Percentiles rank a stretch among this genome's conserved stretches.
Conservation (phyloP, 2,113 vertebrate genomes). For the Heterocephalus glaber region DNA sequence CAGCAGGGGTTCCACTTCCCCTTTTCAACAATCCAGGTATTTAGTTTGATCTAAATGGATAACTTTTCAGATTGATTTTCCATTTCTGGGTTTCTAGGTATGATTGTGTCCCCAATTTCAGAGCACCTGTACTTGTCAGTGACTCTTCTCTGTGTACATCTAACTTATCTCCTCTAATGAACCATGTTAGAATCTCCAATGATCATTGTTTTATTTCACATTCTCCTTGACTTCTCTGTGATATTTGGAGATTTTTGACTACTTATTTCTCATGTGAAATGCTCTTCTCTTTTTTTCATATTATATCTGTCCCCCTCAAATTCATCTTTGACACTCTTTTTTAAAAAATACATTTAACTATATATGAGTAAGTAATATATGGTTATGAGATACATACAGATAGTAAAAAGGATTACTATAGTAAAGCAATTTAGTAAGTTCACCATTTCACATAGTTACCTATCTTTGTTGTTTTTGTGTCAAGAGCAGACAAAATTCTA, state of each 20-base stretch:
- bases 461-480: neutral
- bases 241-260: neutral
- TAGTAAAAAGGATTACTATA: neutral
- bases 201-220: neutral
- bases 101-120: neutral
- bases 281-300: neutral
- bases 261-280: constrained; percentile 8
- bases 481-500: neutral
- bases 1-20: neutral
- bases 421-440: neutral
- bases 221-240: neutral
- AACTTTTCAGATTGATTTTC: neutral
- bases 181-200: neutral
- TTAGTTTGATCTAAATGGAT: neutral
- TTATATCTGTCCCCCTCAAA: neutral
- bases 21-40: neutral
- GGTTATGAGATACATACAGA: neutral
- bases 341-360: neutral
- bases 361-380: neutral
- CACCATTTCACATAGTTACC: neutral
- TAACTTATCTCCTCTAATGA: neutral
- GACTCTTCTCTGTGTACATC: neutral
- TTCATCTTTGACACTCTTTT: neutral
- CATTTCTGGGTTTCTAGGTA: neutral
- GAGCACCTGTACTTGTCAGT: neutral